Evolutionary conservation across 2,888 invertebrate species (phyloP), one percentile per base, ranked within the genome.

Genomic region (Zele albiditarsus): DNA sequence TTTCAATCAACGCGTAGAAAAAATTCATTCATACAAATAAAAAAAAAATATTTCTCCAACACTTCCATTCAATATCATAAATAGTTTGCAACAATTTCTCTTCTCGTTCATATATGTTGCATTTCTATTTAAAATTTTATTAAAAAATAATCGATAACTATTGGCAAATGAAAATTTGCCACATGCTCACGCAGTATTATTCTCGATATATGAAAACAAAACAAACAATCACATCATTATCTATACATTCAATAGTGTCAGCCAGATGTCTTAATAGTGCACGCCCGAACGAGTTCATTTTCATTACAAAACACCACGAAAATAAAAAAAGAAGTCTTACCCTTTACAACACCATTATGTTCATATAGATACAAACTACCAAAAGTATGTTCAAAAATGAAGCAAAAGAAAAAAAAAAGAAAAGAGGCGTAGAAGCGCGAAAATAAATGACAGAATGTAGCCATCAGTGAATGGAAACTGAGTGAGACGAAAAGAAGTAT

Each of bases 201-300:
- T n/a, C n/a, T n/a, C n/a, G n/a, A n/a, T n/a, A n/a, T n/a, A n/a
- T n/a, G n/a, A n/a, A n/a, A n/a, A n/a, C n/a, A 58, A 58, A 70
- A 31, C 6, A 58, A 58, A 69, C 28, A 23, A 69, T 12, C 10
- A 8, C 38, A 27, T 23, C 46, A 23, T 31, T 42, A 28, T 33
- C 68, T 42, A 69, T 69, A 58, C 49, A 73, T 65, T 76, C 65
- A 14, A 49, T 63, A 69, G 70, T 75, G 73, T 76, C 72, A 78
- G 78, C 75, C 86, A 84, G 84, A 84, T 85, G 86, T 83, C 80
- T 80, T 77, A 79, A 76, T 53, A 53, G n/a, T 77, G 76, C 71
- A 82, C 81, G 82, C 79, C 78, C 75, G 74, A 81, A 38, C 75
- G 81, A 80, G 49, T 71, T 42, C 71, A 73, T 81, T 84, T 84